phyloP scores from a whole-genome alignment of 2,113 vertebrate genomes.

The Melospiza melodia region DNA sequence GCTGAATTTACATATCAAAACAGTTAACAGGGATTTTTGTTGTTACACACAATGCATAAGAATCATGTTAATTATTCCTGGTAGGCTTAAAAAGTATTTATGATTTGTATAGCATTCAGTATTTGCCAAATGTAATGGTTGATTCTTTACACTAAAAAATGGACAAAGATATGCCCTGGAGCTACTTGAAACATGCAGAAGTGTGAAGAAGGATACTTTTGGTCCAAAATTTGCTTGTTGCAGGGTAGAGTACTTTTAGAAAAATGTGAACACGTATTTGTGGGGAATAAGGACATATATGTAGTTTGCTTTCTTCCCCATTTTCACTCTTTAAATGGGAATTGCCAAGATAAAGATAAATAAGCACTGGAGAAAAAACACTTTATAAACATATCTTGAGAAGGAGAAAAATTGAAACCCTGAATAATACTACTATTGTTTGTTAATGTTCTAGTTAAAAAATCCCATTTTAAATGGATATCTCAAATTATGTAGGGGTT shows the following conservation, averaged over 20 bases:
- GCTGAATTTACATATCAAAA: not conserved
- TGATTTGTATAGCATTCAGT: not conserved
- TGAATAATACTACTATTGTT: not conserved
- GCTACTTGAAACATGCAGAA: not conserved
- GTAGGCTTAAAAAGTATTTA: not conserved
- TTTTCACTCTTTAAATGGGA: not conserved
- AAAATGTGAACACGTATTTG: accelerated
- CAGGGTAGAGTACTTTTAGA: not conserved
- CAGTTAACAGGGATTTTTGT: not conserved
- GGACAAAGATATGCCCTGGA: not conserved
- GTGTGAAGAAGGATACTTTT: not conserved
- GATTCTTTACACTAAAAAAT: not conserved
- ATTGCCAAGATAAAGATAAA: not conserved
- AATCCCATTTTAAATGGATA: not conserved
- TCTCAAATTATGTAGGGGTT: not conserved
- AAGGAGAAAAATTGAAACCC: not conserved
- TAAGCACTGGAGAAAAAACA: not conserved
- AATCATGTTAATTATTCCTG: not conserved
- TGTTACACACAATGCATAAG: not conserved
- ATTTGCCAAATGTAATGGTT: not conserved
- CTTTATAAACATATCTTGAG: not conserved
- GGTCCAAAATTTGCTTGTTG: not conserved
- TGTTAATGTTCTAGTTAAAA: not conserved
- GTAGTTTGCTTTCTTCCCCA: not conserved
- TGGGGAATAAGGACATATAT: accelerated